phyloP scores from a whole-genome alignment of 2,888 invertebrate genomes.

The Epinotia brunnichana region DNA sequence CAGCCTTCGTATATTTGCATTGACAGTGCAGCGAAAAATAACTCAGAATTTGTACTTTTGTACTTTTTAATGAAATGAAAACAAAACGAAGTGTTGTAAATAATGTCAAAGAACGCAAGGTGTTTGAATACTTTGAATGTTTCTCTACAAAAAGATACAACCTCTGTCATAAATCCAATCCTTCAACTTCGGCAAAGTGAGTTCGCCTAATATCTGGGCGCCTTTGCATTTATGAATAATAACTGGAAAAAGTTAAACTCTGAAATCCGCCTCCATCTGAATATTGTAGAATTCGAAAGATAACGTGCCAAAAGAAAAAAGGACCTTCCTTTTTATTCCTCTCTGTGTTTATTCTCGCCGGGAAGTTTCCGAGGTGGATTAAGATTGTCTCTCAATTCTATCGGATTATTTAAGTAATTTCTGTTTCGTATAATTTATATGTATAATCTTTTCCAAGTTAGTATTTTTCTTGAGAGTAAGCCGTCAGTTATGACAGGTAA shows the following conservation, averaged over 20 bases:
- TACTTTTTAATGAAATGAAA: background rate
- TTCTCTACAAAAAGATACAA: conserved; percentile 63
- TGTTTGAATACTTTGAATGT: conserved; percentile 56
- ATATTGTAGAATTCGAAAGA: conserved; percentile 75
- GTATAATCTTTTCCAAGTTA: conserved; percentile 48
- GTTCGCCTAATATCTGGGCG: conserved; percentile 72
- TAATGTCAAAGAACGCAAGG: conserved; percentile 44
- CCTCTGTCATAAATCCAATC: conserved; percentile 66
- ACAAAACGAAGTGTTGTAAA: conserved; percentile 14
- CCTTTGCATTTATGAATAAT: conserved; percentile 82
- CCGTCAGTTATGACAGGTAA: conserved; percentile 19
- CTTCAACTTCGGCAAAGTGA: conserved; percentile 70
- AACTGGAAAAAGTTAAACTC: conserved; percentile 78
- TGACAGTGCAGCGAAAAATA: too few species aligned
- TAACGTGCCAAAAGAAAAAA: conserved; percentile 68
- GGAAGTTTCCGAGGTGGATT: conserved; percentile 64
- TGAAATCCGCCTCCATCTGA: conserved; percentile 73
- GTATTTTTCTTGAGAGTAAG: conserved; percentile 40
- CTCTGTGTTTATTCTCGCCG: conserved; percentile 61
- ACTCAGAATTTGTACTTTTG: too few species aligned
- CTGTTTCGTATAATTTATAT: conserved; percentile 46
- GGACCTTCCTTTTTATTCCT: conserved; percentile 54
- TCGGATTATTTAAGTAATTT: conserved; percentile 53
- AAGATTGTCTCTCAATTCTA: conserved; percentile 56
- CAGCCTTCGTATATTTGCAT: too few species aligned